Percentiles rank a stretch among this genome's conserved stretches.
phyloP scores from a whole-genome alignment of 2,888 invertebrate species.

The Chloroclysta siterata region DNA sequence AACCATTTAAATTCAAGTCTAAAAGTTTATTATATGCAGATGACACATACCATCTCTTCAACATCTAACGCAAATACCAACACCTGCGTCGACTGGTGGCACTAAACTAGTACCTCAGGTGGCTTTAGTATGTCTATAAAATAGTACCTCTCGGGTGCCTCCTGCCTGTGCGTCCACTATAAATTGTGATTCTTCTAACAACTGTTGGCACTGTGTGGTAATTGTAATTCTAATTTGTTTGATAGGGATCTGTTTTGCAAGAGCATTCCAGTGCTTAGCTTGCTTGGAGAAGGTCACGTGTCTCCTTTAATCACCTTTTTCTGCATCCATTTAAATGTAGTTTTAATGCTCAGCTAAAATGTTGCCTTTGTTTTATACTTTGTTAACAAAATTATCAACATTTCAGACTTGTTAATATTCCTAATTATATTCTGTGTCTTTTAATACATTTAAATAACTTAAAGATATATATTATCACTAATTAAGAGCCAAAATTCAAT shows the following conservation, averaged over 20 bases:
- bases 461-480: conserved; percentile 7
- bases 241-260: conserved; percentile 30
- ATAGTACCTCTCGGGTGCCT: conserved; percentile 42
- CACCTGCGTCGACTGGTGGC: conserved; percentile 35
- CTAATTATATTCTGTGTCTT: not conserved
- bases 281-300: conserved; percentile 18
- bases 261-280: conserved; percentile 18
- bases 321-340: not conserved
- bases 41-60: not conserved
- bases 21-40: not conserved
- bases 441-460: not conserved
- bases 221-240: conserved; percentile 37
- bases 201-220: conserved; percentile 27
- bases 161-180: conserved; percentile 37
- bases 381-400: not conserved
- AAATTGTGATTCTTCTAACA: conserved; percentile 53
- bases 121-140: conserved; percentile 24
- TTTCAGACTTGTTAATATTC: not conserved
- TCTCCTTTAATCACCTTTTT: not conserved
- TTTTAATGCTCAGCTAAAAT: not conserved
- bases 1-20: not conserved
- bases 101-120: conserved; percentile 52
- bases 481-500: conserved; percentile 14
- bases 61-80: conserved; percentile 7
- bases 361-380: not conserved